A percentile compares a stretch with the other conserved stretches of the same genome.
phyloP scores from a whole-genome alignment of 2,113 vertebrate species.

The Thalassoma bifasciatum region DNA sequence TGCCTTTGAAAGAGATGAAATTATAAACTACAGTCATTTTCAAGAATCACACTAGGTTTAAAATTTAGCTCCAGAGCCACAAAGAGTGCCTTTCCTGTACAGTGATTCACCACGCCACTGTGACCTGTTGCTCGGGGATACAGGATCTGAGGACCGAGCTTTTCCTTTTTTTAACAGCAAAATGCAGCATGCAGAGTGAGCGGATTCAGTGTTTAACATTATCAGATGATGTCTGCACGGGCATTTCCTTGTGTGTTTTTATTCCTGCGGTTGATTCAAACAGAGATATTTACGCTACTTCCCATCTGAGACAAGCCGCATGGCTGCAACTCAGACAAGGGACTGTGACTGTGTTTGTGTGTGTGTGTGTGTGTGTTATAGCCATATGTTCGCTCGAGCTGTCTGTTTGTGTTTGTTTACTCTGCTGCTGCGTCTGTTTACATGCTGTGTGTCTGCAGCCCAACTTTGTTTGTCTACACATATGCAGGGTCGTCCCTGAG shows the following conservation, averaged over 20 bases:
- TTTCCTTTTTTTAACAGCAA: background rate
- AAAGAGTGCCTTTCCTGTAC: background rate
- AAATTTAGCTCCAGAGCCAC: background rate
- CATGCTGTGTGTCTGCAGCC: slow-evolving; percentile 20
- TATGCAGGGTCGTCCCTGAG: background rate
- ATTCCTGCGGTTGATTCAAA: background rate
- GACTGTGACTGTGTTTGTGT: background rate
- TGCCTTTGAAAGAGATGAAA: background rate
- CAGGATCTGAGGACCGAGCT: background rate
- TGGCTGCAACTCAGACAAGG: slow-evolving; percentile 1
- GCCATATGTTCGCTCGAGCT: slow-evolving; percentile 27
- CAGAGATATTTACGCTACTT: slow-evolving; percentile 24
- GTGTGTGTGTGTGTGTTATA: slow-evolving; percentile 7
- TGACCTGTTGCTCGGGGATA: slow-evolving; percentile 21
- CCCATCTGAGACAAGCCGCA: slow-evolving; percentile 8
- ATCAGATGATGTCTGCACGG: background rate
- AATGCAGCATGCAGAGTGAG: background rate
- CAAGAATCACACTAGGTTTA: slow-evolving; percentile 9
- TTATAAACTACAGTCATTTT: background rate
- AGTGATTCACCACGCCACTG: background rate
- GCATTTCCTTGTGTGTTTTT: slow-evolving; percentile 16
- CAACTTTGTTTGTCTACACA: background rate
- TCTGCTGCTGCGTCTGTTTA: slow-evolving; percentile 50
- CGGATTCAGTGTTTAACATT: background rate
- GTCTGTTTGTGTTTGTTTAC: slow-evolving; percentile 34